phyloP scores from a whole-genome alignment of 1,140 invertebrate genomes.

The Leptinotarsa texana region DNA sequence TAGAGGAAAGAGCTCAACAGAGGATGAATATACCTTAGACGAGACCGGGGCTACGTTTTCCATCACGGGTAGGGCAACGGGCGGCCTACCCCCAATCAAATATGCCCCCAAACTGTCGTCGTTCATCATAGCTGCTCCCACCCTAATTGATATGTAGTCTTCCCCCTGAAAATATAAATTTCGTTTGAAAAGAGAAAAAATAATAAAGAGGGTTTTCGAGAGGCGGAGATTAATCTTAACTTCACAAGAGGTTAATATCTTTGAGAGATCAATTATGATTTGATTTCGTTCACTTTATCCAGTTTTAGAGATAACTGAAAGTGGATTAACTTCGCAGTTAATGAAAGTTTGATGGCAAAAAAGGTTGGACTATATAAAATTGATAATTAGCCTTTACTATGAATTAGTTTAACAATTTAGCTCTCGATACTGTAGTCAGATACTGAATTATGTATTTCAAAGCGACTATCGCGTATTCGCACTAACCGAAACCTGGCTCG shows the following conservation, averaged over 20 bases:
- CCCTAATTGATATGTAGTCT: conserved; percentile 56
- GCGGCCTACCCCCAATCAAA: conserved; percentile 44
- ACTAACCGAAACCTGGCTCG: no score
- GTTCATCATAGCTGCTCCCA: conserved; percentile 46
- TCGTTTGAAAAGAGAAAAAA: background rate
- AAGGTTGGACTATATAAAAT: no score
- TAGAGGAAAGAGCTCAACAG: background rate
- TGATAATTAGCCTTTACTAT: no score
- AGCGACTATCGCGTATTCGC: no score
- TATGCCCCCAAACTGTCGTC: conserved; percentile 47
- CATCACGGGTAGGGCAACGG: conserved; percentile 39
- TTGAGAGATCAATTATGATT: background rate
- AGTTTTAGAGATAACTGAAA: no score
- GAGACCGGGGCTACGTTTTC: conserved; percentile 39
- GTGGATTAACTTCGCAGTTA: no score
- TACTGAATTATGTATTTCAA: no score
- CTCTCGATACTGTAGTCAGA: no score
- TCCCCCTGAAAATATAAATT: conserved; percentile 50
- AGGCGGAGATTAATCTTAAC: background rate
- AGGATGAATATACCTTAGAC: conserved; percentile 36
- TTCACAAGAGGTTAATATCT: background rate
- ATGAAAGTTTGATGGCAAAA: no score
- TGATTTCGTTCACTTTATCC: background rate
- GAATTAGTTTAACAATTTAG: no score
- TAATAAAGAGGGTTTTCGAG: background rate